These are phyloP conservation scores for Semaprochilodus insignis DNA, from an alignment of 2,797 vertebrate genomes.

Conservation along the genomic window DNA sequence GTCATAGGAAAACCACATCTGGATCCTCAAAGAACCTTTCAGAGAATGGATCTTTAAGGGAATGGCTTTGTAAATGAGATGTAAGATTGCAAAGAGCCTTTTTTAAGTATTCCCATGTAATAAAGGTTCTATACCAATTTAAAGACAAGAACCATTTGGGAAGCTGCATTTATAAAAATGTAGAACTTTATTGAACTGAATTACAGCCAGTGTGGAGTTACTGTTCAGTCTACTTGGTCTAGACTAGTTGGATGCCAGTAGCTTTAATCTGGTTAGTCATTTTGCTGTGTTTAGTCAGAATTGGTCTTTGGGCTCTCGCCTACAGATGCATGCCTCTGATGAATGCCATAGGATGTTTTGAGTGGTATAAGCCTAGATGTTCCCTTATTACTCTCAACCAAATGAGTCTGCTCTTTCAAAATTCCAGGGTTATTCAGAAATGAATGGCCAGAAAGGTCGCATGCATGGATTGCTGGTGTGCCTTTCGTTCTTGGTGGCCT, in stretches of 20 bases:
- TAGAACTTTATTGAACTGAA: background rate
- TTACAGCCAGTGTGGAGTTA: background rate
- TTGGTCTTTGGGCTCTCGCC: too few species aligned
- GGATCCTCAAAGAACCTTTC: background rate
- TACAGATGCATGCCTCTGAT: background rate
- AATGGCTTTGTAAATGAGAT: background rate
- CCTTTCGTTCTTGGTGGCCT: slow-evolving; percentile 40
- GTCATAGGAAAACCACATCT: too few species aligned
- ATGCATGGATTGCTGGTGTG: slow-evolving; percentile 44
- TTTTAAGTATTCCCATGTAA: background rate
- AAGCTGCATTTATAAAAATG: background rate
- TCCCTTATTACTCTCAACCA: background rate
- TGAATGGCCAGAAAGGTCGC: slow-evolving; percentile 38
- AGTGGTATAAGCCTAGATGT: background rate
- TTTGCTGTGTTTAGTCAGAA: background rate
- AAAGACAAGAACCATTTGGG: background rate
- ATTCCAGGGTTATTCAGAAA: slow-evolving; percentile 39
- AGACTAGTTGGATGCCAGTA: background rate
- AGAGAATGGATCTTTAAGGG: background rate
- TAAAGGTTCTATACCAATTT: too few species aligned
- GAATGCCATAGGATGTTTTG: background rate
- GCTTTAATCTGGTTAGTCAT: background rate
- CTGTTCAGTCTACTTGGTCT: background rate
- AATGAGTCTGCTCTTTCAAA: background rate
- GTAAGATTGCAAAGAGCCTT: background rate